Base-by-base conservation (phyloP, 2,113 vertebrate species). In the Antechinus flavipes region DNA sequence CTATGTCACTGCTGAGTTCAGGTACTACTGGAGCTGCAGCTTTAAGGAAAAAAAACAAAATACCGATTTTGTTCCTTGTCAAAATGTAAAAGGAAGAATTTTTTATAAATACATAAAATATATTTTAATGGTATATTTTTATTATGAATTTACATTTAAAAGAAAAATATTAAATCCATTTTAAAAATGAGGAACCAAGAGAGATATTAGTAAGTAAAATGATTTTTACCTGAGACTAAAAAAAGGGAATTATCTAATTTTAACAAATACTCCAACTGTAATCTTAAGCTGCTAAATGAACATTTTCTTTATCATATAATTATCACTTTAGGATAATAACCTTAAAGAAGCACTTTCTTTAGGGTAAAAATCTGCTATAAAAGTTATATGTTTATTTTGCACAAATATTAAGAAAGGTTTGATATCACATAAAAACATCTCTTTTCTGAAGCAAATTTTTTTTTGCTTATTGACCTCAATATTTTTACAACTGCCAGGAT, bases 21-120 rank as follows among this genome's bases (percentile, higher is more conserved):
- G 99, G 99, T 84, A 99, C 99, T 94, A 99, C 99, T 23, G 99
- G 99, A 94, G 99, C 99, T 27, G 99, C 99, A 94, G 99, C 99
- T 99, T 90, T 22, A 93, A 96, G 96, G 95, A 95, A 54, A 95
- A 95, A 49, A 54, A 55, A 92, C 8, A 95, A 96, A 97, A 42
- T 0, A 95, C 95, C 46, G 92, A 92, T 53, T 98, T 98, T 61
- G 97, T 14, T 94, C 90, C 92, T 27, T 92, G 76, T 92, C 22
- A 96, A 96, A 27, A 94, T 23, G 53, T 0, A 92, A 89, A 26
- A 91, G 93, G 25, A 94, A 95, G 19, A 35, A 91, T 26, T 52
- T 92, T 42, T 92, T 3, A 49, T 49, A 7, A 49, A 49, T 49
- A 52, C 52, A 76, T 92, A 49, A 61, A 35, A 58, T 10, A 50